phyloP scores from a whole-genome alignment of 37 sponge, comb jelly and placozoan species.

The Eunapius fragilis region DNA sequence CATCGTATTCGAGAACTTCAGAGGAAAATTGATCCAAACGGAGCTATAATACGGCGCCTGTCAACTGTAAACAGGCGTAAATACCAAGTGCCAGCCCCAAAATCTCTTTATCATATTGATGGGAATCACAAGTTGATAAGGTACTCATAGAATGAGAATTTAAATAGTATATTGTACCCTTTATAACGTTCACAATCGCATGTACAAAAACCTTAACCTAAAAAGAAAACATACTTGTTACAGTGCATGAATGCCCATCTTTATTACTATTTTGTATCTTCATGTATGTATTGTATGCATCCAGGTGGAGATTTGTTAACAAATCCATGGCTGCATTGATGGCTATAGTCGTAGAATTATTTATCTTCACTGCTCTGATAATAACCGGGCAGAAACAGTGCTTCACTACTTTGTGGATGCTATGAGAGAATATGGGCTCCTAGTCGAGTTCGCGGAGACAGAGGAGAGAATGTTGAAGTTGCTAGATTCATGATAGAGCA shows the following conservation, averaged over 20 bases:
- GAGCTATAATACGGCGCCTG: neutral
- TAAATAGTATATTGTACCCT: too few relatives aligned
- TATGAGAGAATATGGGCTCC: constrained; percentile 19
- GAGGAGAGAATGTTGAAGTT: constrained; percentile 24
- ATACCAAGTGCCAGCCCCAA: neutral
- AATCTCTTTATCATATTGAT: too few relatives aligned
- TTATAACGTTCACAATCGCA: too few relatives aligned
- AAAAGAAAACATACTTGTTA: too few relatives aligned
- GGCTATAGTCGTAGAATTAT: constrained; percentile 19
- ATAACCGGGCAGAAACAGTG: constrained; percentile 31
- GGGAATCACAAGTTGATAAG: neutral
- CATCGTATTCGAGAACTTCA: too few relatives aligned
- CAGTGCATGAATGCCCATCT: too few relatives aligned
- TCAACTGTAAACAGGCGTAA: neutral
- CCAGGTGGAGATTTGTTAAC: constrained; percentile 30
- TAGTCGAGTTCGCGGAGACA: constrained; percentile 17
- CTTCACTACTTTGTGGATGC: constrained; percentile 16
- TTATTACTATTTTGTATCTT: too few relatives aligned
- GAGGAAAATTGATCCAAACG: neutral
- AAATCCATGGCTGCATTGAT: constrained; percentile 23
- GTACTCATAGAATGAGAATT: too few relatives aligned
- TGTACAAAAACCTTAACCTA: too few relatives aligned
- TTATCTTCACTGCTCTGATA: constrained; percentile 4
- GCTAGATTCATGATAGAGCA: constrained; percentile 6
- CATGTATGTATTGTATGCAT: too few relatives aligned